These are phyloP conservation scores for Calliphora vicina DNA, from an alignment of 1,140 invertebrate genomes.

Conservation along the genomic window DNA sequence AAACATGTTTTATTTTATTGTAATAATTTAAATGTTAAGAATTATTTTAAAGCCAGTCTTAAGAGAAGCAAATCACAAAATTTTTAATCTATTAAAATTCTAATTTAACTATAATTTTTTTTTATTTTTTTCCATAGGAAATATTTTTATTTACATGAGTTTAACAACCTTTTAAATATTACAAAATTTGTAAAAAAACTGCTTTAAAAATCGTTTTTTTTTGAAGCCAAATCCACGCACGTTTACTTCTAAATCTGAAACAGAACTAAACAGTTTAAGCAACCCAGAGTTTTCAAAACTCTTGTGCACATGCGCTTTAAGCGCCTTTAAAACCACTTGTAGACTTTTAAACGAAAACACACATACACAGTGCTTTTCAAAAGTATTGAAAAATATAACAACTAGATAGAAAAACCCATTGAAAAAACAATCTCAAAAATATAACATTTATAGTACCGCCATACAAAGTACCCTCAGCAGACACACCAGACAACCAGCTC, in stretches of 20 bases:
- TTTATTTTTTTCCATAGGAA: neutral
- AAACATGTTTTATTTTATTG: neutral
- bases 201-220: neutral
- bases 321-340: neutral
- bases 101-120: neutral
- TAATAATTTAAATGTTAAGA: neutral
- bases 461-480: neutral
- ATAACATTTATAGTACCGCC: neutral
- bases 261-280: conserved; percentile 12
- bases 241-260: conserved; percentile 25
- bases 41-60: neutral
- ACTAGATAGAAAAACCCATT: neutral
- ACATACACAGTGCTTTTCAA: neutral
- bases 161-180: neutral
- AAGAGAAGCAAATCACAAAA: neutral
- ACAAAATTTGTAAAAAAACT: neutral
- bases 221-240: neutral
- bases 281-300: neutral
- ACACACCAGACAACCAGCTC: neutral
- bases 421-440: neutral
- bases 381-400: neutral
- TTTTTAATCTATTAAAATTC: neutral
- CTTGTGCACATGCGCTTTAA: conserved; percentile 20
- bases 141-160: neutral
- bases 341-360: neutral